A percentile compares a stretch with the other conserved stretches of the same genome.
Conservation (phyloP, 2,797 vertebrate genomes). For the Parambassis ranga region DNA sequence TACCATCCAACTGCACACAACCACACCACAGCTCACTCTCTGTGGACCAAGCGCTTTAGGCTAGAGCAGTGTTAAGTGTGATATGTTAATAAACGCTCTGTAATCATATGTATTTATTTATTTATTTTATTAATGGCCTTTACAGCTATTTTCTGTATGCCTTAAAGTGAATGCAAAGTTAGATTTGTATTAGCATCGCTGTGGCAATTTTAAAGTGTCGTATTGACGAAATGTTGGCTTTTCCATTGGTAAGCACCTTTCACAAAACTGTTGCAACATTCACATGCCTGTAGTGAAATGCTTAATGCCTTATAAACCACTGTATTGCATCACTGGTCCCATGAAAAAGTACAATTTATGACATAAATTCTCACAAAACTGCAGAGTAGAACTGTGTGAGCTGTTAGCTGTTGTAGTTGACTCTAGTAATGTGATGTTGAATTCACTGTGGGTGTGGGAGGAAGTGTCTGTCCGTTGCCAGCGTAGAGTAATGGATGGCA, state of each 20-base stretch:
- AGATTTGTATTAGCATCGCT: neutral
- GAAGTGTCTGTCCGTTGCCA: constrained; percentile 73
- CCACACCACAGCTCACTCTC: constrained; percentile 36
- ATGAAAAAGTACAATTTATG: constrained; percentile 43
- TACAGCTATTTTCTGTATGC: neutral
- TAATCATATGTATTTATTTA: constrained; percentile 40
- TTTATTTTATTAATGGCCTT: neutral
- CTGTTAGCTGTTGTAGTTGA: constrained; percentile 43
- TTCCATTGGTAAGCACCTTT: constrained; percentile 44
- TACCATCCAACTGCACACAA: constrained; percentile 45
- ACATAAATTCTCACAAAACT: constrained; percentile 48
- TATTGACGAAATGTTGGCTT: constrained; percentile 13
- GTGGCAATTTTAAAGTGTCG: constrained; percentile 10
- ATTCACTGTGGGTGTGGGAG: constrained; percentile 71
- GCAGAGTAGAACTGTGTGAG: constrained; percentile 45
- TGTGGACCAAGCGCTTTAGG: constrained; percentile 49
- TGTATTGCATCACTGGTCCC: constrained; percentile 52
- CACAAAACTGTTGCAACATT: constrained; percentile 19
- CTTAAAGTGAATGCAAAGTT: constrained; percentile 5
- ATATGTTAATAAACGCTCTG: constrained; percentile 58
- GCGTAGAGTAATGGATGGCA: constrained; percentile 76
- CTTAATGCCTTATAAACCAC: constrained; percentile 15
- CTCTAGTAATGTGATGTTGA: constrained; percentile 71
- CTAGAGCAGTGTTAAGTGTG: constrained; percentile 50
- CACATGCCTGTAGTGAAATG: constrained; percentile 26